Conservation (phyloP, 2,888 invertebrate species). For the Drosophila flavopinicola region DNA sequence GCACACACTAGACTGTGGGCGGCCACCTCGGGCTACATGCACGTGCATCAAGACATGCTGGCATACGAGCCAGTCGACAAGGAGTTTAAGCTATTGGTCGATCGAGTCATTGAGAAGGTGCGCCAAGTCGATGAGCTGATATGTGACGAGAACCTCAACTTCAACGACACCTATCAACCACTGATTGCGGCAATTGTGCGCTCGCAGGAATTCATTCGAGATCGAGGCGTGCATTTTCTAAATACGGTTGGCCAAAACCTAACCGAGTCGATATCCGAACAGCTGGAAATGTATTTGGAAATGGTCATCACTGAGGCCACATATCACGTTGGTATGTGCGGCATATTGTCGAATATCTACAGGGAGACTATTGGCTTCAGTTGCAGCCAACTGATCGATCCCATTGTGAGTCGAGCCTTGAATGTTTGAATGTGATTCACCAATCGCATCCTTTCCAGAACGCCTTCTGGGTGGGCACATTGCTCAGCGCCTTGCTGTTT, state of each 20-base stretch:
- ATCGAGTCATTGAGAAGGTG: neutral
- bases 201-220: slow-evolving; percentile 6
- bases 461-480: slow-evolving; percentile 95
- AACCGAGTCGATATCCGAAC: neutral
- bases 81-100: neutral
- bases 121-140: neutral
- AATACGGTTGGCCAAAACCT: slow-evolving; percentile 17
- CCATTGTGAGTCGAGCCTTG: slow-evolving; percentile 36
- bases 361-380: neutral
- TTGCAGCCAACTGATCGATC: slow-evolving; percentile 26
- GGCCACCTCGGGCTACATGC: too few species aligned
- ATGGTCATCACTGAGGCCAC: slow-evolving; percentile 2
- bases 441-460: slow-evolving; percentile 90
- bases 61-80: neutral
- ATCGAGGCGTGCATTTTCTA: neutral
- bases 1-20: too few species aligned
- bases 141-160: neutral
- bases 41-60: neutral
- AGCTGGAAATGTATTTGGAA: slow-evolving; percentile 1
- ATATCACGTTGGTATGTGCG: slow-evolving; percentile 15
- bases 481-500: slow-evolving; percentile 92
- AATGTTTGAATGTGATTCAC: too few species aligned
- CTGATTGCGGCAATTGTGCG: neutral
- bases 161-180: neutral
- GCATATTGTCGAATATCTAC: slow-evolving; percentile 7